These are phyloP conservation scores for Natator depressus DNA, from an alignment of 2,113 vertebrate genomes.

Conservation along the genomic window DNA sequence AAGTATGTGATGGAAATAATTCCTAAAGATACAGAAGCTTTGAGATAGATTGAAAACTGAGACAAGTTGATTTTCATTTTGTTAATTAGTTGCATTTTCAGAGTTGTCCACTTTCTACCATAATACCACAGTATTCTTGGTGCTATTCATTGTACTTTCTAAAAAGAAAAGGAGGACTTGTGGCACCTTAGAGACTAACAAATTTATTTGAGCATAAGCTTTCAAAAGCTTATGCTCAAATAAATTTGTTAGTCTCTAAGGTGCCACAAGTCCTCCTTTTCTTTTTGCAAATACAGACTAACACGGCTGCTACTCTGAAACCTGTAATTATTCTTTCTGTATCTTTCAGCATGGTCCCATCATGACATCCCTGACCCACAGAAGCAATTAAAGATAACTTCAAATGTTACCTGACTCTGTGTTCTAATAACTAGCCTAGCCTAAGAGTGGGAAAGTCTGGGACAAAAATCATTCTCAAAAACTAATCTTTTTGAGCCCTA, in stretches of 20 bases:
- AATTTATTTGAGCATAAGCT: too few species aligned
- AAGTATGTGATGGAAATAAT: neutral
- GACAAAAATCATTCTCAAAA: neutral
- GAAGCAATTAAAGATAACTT: neutral
- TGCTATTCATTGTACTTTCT: neutral
- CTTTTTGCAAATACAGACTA: too few species aligned
- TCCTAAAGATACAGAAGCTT: neutral
- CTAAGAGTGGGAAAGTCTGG: fast-evolving
- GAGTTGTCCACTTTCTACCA: neutral
- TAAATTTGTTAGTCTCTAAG: too few species aligned
- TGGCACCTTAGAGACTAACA: too few species aligned
- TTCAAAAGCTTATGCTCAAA: too few species aligned
- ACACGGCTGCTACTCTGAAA: too few species aligned
- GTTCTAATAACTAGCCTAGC: neutral
- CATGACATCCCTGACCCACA: neutral
- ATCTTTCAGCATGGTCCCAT: neutral
- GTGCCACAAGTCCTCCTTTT: too few species aligned
- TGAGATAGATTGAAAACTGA: neutral
- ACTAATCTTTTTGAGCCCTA: neutral
- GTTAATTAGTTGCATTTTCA: constrained; percentile 38
- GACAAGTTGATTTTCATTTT: neutral
- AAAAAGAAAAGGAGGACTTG: too few species aligned
- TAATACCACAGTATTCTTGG: neutral
- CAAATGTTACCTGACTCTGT: neutral
- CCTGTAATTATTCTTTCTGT: neutral